Evolutionary conservation across 2,113 vertebrate species (phyloP).

Genomic region (Bettongia penicillata): DNA sequence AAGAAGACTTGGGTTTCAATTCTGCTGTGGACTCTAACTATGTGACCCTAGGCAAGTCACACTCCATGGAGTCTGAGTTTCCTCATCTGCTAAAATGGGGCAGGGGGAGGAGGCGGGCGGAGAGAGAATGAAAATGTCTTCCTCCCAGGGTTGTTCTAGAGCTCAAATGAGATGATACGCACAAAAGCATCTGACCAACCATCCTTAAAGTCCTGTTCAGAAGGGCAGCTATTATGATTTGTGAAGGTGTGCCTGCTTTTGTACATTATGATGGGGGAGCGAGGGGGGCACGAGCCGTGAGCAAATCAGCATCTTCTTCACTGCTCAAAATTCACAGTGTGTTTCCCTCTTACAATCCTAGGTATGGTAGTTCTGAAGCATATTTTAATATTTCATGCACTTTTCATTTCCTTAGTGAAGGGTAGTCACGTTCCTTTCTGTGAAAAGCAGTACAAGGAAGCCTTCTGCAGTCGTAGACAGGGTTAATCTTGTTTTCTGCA

Average conservation of each 20-base stretch:
- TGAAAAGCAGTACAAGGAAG: not conserved
- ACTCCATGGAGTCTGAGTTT: not conserved
- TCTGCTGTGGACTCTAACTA: not conserved
- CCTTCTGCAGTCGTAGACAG: not conserved
- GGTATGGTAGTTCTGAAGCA: not conserved
- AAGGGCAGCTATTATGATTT: not conserved
- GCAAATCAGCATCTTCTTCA: too few relatives aligned
- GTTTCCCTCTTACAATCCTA: not conserved
- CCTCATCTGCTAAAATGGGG: not conserved
- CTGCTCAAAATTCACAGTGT: not conserved
- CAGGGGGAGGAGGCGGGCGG: fast-evolving
- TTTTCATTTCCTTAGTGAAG: not conserved
- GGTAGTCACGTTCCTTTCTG: not conserved
- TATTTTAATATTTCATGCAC: not conserved
- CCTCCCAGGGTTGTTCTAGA: not conserved
- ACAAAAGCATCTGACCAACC: not conserved
- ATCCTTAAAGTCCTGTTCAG: not conserved
- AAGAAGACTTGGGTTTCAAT: not conserved
- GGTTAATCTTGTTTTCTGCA: constrained; percentile 6
- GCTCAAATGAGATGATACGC: not conserved
- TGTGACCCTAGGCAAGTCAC: not conserved
- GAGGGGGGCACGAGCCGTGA: not conserved
- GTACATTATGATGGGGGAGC: not conserved
- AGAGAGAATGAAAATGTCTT: not conserved
- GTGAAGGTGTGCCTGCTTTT: not conserved